phyloP scores from a whole-genome alignment of 2,797 vertebrate genomes.

The Gymnothorax javanicus region DNA sequence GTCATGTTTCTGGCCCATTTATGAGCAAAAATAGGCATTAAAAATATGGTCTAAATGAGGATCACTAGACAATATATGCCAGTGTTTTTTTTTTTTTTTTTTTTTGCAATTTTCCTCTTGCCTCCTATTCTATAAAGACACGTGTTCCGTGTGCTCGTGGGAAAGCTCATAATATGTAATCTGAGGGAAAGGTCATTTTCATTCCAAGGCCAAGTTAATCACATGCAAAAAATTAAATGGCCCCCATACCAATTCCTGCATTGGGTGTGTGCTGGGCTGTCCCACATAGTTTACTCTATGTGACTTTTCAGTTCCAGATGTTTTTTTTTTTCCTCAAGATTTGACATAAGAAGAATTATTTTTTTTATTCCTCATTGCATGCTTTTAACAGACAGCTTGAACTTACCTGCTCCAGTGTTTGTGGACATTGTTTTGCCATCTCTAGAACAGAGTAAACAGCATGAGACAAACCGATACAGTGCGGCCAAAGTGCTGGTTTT shows the following conservation, averaged over 20 bases:
- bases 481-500: neutral
- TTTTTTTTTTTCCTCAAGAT: neutral
- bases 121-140: no score
- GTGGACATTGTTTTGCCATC: slow-evolving; percentile 30
- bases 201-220: neutral
- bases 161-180: slow-evolving; percentile 29
- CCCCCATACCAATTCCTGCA: neutral
- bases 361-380: neutral
- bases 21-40: no score
- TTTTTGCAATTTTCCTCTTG: no score
- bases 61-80: no score
- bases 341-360: neutral
- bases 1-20: no score
- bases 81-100: no score
- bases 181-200: slow-evolving; percentile 26
- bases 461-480: neutral
- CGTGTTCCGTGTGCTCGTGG: neutral
- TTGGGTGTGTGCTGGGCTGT: neutral
- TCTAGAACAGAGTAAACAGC: slow-evolving; percentile 43
- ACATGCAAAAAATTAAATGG: neutral
- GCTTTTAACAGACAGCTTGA: neutral
- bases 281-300: neutral
- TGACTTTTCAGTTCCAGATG: neutral
- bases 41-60: no score
- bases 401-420: slow-evolving; percentile 61